Conservation (phyloP, 2,888 invertebrate species). For the Dendrolimus pini region DNA sequence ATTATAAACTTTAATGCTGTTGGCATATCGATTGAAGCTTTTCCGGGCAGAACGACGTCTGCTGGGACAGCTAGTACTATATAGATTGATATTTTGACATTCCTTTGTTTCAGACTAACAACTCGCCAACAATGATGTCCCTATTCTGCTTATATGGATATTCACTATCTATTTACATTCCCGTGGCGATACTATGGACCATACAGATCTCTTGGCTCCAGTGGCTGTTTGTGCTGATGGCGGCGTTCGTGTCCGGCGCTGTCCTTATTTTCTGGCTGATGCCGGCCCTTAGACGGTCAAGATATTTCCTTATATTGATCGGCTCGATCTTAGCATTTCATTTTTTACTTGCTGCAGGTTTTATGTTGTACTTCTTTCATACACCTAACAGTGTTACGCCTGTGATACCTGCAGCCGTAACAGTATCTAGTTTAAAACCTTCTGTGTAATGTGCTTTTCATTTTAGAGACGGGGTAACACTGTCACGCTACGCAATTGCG, state of each 20-base stretch:
- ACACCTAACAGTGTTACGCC: slow-evolving; percentile 48
- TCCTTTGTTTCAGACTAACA: slow-evolving; percentile 54
- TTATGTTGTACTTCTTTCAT: slow-evolving; percentile 90
- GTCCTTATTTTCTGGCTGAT: slow-evolving; percentile 90
- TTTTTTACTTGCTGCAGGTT: slow-evolving; percentile 88
- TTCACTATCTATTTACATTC: slow-evolving; percentile 94
- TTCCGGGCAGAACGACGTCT: too few relatives aligned
- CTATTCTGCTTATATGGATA: slow-evolving; percentile 97
- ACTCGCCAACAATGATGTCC: slow-evolving; percentile 85
- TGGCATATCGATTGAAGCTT: too few relatives aligned
- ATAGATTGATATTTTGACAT: too few relatives aligned
- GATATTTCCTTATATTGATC: slow-evolving; percentile 57
- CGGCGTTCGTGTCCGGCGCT: slow-evolving; percentile 88
- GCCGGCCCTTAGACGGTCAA: slow-evolving; percentile 83
- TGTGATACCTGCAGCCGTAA: too few relatives aligned
- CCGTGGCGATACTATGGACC: slow-evolving; percentile 94
- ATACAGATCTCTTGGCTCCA: slow-evolving; percentile 89
- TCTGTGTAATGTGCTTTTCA: too few relatives aligned
- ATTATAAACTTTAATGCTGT: too few relatives aligned
- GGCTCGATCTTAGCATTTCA: slow-evolving; percentile 85
- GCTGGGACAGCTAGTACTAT: too few relatives aligned
- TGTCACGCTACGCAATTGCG: too few relatives aligned
- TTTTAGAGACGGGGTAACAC: too few relatives aligned
- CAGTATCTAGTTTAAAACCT: too few relatives aligned
- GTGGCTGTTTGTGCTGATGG: slow-evolving; percentile 90